These are phyloP conservation scores for Peromyscus attwateri DNA, from an alignment of 2,797 vertebrate genomes.

Conservation along the genomic window DNA sequence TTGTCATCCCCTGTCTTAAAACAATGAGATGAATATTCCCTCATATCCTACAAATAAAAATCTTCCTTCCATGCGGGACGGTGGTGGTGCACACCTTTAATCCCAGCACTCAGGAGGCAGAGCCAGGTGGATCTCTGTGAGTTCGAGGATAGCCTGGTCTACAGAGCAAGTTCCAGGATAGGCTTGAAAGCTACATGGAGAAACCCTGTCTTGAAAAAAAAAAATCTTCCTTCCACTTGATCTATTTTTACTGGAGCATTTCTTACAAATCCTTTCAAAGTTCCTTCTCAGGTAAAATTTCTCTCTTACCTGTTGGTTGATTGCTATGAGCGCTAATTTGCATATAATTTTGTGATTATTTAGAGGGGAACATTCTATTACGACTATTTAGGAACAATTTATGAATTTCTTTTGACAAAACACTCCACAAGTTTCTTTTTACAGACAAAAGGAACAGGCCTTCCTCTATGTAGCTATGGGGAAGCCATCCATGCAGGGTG, in stretches of 20 bases:
- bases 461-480: background rate
- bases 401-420: slow-evolving; percentile 50
- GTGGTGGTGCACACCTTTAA: too few species aligned
- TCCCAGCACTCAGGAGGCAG: too few species aligned
- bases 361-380: slow-evolving; percentile 40
- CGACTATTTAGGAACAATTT: slow-evolving; percentile 47
- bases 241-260: slow-evolving; percentile 35
- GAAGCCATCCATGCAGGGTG: background rate
- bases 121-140: too few species aligned
- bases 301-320: slow-evolving; percentile 37
- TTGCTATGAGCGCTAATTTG: background rate
- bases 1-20: slow-evolving; percentile 1
- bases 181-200: too few species aligned
- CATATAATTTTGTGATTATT: slow-evolving; percentile 59
- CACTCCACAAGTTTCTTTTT: slow-evolving; percentile 40
- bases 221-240: background rate
- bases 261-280: slow-evolving; percentile 34
- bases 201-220: background rate
- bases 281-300: slow-evolving; percentile 34
- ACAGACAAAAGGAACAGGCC: background rate
- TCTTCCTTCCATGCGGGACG: background rate
- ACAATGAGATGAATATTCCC: background rate
- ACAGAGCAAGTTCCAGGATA: too few species aligned
- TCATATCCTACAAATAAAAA: slow-evolving; percentile 23
- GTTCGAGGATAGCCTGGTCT: too few species aligned